Evolutionary conservation across 1,140 invertebrate species (phyloP).

Genomic region (Heliconius eleuchia): DNA sequence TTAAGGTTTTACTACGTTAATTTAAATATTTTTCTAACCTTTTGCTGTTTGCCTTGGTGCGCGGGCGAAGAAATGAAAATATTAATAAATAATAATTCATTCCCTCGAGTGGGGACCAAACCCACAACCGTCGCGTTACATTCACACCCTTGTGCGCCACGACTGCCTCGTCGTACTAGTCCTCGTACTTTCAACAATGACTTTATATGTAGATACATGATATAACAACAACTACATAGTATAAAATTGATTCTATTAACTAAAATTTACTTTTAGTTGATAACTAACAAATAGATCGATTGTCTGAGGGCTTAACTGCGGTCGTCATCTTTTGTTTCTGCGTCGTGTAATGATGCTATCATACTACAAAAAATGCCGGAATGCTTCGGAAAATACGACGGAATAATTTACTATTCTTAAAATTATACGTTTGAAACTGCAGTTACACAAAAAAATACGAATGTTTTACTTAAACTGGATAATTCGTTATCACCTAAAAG

Average conservation of each 20-base stretch:
- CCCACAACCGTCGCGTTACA: too few species aligned
- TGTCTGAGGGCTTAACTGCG: constrained; percentile 29
- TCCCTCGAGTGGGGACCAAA: too few species aligned
- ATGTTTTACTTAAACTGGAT: constrained; percentile 2
- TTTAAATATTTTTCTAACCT: too few species aligned
- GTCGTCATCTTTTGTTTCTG: constrained; percentile 38
- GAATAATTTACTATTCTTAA: too few species aligned
- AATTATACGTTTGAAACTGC: background rate
- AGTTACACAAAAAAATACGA: background rate
- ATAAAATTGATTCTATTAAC: background rate
- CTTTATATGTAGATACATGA: too few species aligned
- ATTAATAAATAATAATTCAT: too few species aligned
- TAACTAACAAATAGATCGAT: constrained; percentile 17
- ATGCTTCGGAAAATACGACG: background rate
- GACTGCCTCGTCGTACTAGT: too few species aligned
- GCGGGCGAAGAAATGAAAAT: too few species aligned
- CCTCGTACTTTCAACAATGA: too few species aligned
- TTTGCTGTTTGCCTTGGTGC: too few species aligned
- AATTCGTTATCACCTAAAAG: background rate
- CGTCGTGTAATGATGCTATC: constrained; percentile 23
- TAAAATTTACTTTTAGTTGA: background rate
- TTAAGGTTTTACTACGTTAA: too few species aligned
- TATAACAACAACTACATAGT: background rate
- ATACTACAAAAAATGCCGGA: background rate
- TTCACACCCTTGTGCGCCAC: too few species aligned